These are phyloP conservation scores for Morelia viridis DNA, from an alignment of 2,797 vertebrate genomes.

Conservation along the genomic window DNA sequence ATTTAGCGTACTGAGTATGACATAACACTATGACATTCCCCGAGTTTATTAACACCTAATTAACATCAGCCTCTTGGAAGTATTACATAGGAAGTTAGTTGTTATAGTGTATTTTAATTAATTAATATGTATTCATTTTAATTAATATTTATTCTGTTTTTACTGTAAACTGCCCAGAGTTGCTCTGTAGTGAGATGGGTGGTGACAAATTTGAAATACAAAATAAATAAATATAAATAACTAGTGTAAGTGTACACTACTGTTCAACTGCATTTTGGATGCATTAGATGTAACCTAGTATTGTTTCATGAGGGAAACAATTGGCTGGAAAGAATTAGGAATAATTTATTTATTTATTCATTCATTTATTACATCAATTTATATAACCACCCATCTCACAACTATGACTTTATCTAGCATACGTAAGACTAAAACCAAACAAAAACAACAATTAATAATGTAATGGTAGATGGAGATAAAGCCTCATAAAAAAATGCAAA, in stretches of 20 bases:
- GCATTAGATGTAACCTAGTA: not conserved
- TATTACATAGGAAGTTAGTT: no score
- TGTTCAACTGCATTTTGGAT: not conserved
- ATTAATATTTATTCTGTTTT: no score
- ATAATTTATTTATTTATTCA: not conserved
- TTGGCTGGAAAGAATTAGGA: not conserved
- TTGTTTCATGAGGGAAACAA: not conserved
- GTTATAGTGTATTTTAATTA: no score
- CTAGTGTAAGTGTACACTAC: not conserved
- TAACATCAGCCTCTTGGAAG: no score
- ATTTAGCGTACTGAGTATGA: not conserved
- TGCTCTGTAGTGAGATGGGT: no score
- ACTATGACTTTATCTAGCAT: not conserved
- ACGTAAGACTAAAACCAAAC: not conserved
- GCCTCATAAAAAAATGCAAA: not conserved
- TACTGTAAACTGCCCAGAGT: no score
- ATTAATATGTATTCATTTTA: no score
- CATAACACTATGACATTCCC: not conserved
- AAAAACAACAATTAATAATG: not conserved
- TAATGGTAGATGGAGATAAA: not conserved
- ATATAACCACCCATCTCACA: not conserved
- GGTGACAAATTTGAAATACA: no score
- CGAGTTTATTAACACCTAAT: no score
- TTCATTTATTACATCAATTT: not conserved
- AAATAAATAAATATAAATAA: no score